phyloP scores from a whole-genome alignment of 2,888 invertebrate species.

The Tromatobia lineatoria region DNA sequence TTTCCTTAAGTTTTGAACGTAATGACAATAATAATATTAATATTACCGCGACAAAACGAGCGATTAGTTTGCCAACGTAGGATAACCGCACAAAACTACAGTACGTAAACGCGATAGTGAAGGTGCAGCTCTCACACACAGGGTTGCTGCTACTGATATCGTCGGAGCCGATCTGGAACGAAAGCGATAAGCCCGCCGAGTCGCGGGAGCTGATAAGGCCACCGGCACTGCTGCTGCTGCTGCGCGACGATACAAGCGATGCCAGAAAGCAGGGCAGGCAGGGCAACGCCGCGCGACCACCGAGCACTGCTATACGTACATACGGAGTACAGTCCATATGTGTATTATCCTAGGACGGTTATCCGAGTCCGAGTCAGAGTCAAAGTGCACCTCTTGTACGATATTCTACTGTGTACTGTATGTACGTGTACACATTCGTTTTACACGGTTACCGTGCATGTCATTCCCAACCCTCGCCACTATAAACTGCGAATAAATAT shows the following conservation, averaged over 20 bases:
- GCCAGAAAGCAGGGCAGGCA: conserved; percentile 51
- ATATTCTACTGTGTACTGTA: conserved; percentile 16
- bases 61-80: conserved; percentile 9
- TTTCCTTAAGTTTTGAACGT: background rate
- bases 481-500: conserved; percentile 13
- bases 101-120: conserved; percentile 46
- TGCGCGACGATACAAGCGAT: conserved; percentile 74
- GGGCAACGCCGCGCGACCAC: conserved; percentile 59
- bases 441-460: conserved; percentile 22
- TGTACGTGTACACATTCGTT: conserved; percentile 25
- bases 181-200: conserved; percentile 77
- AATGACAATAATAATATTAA: conserved; percentile 9
- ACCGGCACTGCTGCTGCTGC: conserved; percentile 69
- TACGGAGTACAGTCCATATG: conserved; percentile 29
- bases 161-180: conserved; percentile 76
- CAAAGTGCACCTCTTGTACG: conserved; percentile 57
- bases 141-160: conserved; percentile 70
- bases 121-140: conserved; percentile 54
- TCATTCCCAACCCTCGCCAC: conserved; percentile 1
- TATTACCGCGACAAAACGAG: conserved; percentile 7
- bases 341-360: conserved; percentile 54
- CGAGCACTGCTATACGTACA: conserved; percentile 22
- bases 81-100: conserved; percentile 22
- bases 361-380: conserved; percentile 53
- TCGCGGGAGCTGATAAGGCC: conserved; percentile 76